Base-by-base conservation (phyloP, 2,888 invertebrate species). In the Arctia plantaginis region DNA sequence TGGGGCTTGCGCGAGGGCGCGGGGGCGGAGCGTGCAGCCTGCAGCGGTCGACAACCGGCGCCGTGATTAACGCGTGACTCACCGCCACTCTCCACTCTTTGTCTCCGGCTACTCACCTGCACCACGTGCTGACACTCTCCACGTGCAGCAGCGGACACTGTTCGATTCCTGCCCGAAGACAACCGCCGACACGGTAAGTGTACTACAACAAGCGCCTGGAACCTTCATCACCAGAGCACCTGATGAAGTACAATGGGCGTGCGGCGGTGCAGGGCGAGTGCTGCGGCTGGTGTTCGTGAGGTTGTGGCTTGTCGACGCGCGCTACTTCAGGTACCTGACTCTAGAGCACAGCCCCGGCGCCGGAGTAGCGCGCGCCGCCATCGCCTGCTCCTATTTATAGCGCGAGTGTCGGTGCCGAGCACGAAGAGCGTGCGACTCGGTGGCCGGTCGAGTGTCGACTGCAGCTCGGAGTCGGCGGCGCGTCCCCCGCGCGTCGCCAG, bases 281-380 rank as follows among this genome's bases (percentile, higher is more conserved):
- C 74, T 64, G 76, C 59, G 13, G 75, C 76, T n/a, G 23, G 71
- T 80, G 66, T 70, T 41, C 74, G 80, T 69, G 81, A 78, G 75
- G 82, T 79, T 79, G 82, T 83, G 94, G 94, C 93, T 93, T 94
- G 94, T 96, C 98, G 96, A 96, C 98, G 98, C 98, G 98, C 98
- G 98, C 98, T 99, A 99, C 98, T 98, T 98, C 98, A 98, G 98
- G 98, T 99, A 99, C 98, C 98, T 99, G 98, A 98, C 98, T 98
- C 94, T 92, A 94, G 94, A 96, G 96, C 96, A 95, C 95, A 98
- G 98, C 97, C 96, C 96, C 96, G 98, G 98, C 97, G 98, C 98
- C 98, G 96, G 98, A 97, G 98, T 98, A 98, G 97, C 98, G 97
- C 98, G 97, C 97, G 97, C 96, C 89, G 93, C 90, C 93, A 85